Evolutionary conservation across 1,140 invertebrate species (phyloP).

Genomic region (Ceratoteleas bidentatus): DNA sequence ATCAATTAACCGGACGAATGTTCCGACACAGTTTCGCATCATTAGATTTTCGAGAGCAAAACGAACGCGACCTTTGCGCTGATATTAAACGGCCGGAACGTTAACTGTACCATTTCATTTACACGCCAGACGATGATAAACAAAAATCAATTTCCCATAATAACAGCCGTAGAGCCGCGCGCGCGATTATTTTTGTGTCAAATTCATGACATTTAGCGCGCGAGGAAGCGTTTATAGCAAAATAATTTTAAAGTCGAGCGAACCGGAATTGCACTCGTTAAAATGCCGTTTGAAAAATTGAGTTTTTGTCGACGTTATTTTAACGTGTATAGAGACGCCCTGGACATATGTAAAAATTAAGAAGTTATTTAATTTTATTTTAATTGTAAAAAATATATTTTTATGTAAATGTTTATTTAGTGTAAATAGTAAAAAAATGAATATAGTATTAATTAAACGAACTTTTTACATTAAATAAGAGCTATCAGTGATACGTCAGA

Average conservation of each 20-base stretch:
- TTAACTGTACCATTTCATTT: conserved; percentile 45
- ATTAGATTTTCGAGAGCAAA: conserved; percentile 15
- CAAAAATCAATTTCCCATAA: conserved; percentile 57
- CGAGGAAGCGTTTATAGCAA: conserved; percentile 26
- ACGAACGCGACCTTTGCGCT: neutral
- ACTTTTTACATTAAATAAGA: no score
- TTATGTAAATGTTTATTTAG: neutral
- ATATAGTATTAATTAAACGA: no score
- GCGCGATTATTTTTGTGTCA: conserved; percentile 33
- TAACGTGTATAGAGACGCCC: conserved; percentile 17
- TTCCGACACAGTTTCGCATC: conserved; percentile 1
- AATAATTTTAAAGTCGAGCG: conserved; percentile 28
- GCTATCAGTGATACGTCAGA: no score
- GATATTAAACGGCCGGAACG: conserved; percentile 37
- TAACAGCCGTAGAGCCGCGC: conserved; percentile 25
- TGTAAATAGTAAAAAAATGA: neutral
- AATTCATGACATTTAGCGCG: conserved; percentile 25
- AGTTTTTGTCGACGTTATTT: conserved; percentile 19
- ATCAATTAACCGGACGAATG: no score
- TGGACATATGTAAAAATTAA: conserved; percentile 4
- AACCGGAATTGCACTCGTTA: conserved; percentile 47
- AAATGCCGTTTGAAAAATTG: conserved; percentile 30
- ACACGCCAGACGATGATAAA: conserved; percentile 38
- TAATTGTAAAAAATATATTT: neutral
- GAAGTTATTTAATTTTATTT: no score